phyloP scores from a whole-genome alignment of 2,888 invertebrate genomes.

The Hipparchia semele region DNA sequence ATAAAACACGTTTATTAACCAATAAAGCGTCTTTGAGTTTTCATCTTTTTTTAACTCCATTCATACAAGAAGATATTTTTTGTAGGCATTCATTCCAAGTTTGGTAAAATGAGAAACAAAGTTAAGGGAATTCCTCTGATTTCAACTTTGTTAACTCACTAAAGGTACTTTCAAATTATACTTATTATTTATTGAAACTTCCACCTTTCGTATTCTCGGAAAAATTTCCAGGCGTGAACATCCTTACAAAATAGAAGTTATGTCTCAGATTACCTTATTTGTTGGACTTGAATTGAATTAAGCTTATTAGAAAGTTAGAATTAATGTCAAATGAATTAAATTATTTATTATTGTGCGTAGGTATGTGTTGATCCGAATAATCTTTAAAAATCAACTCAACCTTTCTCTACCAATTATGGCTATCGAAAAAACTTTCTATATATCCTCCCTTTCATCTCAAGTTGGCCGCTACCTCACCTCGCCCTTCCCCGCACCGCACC shows the following conservation, averaged over 20 bases:
- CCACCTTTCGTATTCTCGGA: constrained; percentile 2
- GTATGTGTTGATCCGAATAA: too few species aligned
- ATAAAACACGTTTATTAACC: not conserved
- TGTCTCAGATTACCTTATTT: constrained; percentile 4
- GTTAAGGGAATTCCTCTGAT: not conserved
- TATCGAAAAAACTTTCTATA: too few species aligned
- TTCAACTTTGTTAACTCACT: not conserved
- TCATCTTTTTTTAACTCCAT: not conserved
- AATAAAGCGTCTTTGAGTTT: not conserved
- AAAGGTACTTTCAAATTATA: constrained; percentile 3
- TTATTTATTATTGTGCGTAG: too few species aligned
- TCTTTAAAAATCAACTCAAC: too few species aligned
- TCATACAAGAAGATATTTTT: not conserved
- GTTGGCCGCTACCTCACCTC: too few species aligned
- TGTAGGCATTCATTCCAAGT: constrained; percentile 1
- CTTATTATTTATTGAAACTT: not conserved
- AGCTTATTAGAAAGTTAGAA: not conserved
- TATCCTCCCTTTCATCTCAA: too few species aligned
- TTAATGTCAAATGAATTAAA: not conserved
- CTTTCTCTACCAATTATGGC: too few species aligned
- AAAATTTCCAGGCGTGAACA: constrained; percentile 22
- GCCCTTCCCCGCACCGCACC: too few species aligned
- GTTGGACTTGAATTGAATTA: not conserved
- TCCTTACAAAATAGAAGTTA: constrained; percentile 8
- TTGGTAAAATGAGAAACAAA: constrained; percentile 1